Percentiles rank a stretch among this genome's conserved stretches.
phyloP scores from a whole-genome alignment of 2,797 vertebrate species.

The Helostoma temminkii region DNA sequence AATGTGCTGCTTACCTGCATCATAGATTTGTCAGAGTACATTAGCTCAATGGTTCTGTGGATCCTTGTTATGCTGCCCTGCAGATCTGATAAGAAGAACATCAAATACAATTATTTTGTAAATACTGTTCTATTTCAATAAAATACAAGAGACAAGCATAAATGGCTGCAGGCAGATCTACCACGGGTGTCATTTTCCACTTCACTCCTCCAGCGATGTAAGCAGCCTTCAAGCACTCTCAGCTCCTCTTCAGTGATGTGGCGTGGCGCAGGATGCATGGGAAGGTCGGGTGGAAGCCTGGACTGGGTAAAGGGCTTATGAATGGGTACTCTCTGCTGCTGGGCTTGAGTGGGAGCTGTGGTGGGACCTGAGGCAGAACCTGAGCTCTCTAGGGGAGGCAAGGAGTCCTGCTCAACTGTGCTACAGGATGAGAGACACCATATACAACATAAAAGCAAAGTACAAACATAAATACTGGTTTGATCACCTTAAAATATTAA shows the following conservation, averaged over 20 bases:
- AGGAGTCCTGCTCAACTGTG: constrained; percentile 86
- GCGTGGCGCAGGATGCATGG: constrained; percentile 97
- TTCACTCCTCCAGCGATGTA: constrained; percentile 98
- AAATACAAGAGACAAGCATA: not conserved
- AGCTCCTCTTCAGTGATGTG: constrained; percentile 97
- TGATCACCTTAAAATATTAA: not conserved
- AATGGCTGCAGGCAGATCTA: constrained; percentile 57
- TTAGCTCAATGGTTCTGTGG: constrained; percentile 96
- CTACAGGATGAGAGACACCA: constrained; percentile 73
- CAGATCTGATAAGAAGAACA: constrained; percentile 85
- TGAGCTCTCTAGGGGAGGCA: constrained; percentile 78
- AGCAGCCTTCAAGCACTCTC: constrained; percentile 93
- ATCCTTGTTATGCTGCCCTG: constrained; percentile 97
- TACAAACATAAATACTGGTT: not conserved
- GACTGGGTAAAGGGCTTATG: constrained; percentile 99
- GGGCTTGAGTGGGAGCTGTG: constrained; percentile 51
- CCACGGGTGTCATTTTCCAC: constrained; percentile 97
- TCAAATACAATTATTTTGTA: constrained; percentile 1
- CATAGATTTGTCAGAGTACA: constrained; percentile 99
- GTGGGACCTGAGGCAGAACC: constrained; percentile 68
- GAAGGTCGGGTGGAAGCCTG: constrained; percentile 92
- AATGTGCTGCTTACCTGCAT: constrained; percentile 88
- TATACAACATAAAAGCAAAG: not conserved
- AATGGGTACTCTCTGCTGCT: constrained; percentile 90
- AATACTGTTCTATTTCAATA: not conserved